Conservation (phyloP, 1,140 invertebrate species). For the Manduca sexta region DNA sequence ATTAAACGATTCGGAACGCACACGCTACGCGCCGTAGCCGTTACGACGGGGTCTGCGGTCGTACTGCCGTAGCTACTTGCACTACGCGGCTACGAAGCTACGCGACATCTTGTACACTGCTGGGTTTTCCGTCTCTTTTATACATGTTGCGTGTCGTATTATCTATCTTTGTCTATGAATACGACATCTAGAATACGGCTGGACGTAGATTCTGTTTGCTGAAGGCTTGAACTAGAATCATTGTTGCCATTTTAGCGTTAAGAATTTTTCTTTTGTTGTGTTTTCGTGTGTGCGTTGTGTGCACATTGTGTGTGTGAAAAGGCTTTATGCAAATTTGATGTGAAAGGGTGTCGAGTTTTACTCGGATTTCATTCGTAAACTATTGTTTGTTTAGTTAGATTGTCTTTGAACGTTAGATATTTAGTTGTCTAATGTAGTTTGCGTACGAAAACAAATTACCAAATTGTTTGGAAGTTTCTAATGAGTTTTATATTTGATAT, state of each 20-base stretch:
- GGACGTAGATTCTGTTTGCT: constrained; percentile 47
- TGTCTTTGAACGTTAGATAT: too few species aligned
- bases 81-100: constrained; percentile 32
- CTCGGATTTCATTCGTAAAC: neutral
- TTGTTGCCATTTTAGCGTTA: constrained; percentile 52
- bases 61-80: constrained; percentile 41
- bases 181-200: constrained; percentile 37
- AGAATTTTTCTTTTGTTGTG: constrained; percentile 39
- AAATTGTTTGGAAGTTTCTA: too few species aligned
- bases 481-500: too few species aligned
- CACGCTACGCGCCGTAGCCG: constrained; percentile 29
- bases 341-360: constrained; percentile 1
- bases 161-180: constrained; percentile 30
- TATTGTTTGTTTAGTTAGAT: too few species aligned
- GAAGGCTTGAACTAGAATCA: constrained; percentile 49
- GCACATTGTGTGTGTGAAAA: constrained; percentile 12
- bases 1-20: constrained; percentile 14
- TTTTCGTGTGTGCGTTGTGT: constrained; percentile 17
- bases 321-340: neutral
- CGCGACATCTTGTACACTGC: constrained; percentile 3
- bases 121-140: constrained; percentile 23
- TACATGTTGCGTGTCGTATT: constrained; percentile 9
- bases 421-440: too few species aligned
- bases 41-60: constrained; percentile 46
- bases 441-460: too few species aligned